Base-by-base conservation (phyloP, 2,113 vertebrate genomes). In the Thryonomys swinderianus region DNA sequence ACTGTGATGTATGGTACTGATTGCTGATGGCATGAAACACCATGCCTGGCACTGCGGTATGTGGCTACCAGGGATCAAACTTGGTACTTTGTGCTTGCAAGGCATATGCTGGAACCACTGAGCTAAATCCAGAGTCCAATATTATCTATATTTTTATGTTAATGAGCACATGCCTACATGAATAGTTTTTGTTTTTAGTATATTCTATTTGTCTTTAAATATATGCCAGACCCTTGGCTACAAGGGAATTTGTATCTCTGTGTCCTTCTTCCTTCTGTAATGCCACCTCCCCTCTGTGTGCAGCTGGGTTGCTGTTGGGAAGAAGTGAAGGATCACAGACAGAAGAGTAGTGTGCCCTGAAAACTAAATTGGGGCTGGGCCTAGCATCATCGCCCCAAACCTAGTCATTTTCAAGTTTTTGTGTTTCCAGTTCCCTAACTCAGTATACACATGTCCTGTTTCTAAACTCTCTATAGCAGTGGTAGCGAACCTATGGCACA, bases 401-500 rank as follows among this genome's bases (percentile, higher is more conserved):
- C 51, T 90, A 83, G 90, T 7, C 32, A 86, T 30, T 37, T n/a
- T 86, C 83, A 73, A 55, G 14, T 42, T 51, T 42, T 14, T 45
- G 17, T 42, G 51, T 48, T 7, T 14, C 69, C 21, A 81, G 42
- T 80, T 80, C 67, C 55, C 61, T 85, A 59, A 67, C 34, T 78
- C 16, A 30, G 2, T 66, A 51, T 21, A 18, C 42, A 62, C 1
- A 3, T 30, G 21, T 45, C 23, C 57, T 74, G 57, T 10, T 82
- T 88, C 42, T 85, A 67, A 88, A 66, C 20, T 92, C 40, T 48
- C 48, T 71, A 45, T 85, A 90, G 37, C 71, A 74, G 42, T 45
- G 23, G 23, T 45, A 40, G 71, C 4, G 14, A 30, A 3, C 42
- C 71, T 45, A 48, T 9, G 40, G 71, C 71, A 74, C 3, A 6